Conservation (phyloP, 1,140 invertebrate species). For the Cylas formicarius region DNA sequence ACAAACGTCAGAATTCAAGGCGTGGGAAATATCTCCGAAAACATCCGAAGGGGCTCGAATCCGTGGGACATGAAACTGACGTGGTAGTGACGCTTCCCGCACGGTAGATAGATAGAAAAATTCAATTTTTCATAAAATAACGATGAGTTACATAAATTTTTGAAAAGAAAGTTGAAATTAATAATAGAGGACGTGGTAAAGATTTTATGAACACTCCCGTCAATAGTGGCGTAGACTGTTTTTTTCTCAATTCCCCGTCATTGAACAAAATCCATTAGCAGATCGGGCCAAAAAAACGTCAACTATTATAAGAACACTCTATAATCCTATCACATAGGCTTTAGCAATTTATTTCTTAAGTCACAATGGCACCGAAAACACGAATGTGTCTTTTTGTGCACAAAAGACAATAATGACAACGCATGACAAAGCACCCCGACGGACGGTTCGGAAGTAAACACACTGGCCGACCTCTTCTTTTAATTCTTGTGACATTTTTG, state of each 20-base stretch:
- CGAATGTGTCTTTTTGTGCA: constrained; percentile 15
- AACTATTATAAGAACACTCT: constrained; percentile 14
- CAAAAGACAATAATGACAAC: constrained; percentile 14
- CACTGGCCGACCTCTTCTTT: no score
- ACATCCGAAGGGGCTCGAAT: no score
- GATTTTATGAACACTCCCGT: constrained; percentile 3
- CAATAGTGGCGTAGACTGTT: not conserved
- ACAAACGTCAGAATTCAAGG: no score
- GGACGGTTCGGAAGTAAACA: no score
- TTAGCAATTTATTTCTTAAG: constrained; percentile 11
- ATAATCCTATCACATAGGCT: constrained; percentile 16
- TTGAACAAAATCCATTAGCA: constrained; percentile 11
- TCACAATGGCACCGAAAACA: constrained; percentile 10
- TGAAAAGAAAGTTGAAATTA: constrained; percentile 1
- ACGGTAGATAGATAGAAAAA: not conserved
- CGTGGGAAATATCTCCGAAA: no score
- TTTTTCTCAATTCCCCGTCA: constrained; percentile 1
- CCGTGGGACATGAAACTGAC: no score
- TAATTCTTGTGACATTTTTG: no score
- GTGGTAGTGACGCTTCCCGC: no score
- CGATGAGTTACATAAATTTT: not conserved
- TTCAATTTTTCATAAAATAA: not conserved
- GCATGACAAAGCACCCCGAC: constrained; percentile 14
- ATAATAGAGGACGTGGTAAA: not conserved
- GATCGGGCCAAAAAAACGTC: not conserved